Evolutionary conservation across 2,888 invertebrate genomes (phyloP), one percentile per base, ranked within the genome.

Genomic region (Tanypteryx hageni): DNA sequence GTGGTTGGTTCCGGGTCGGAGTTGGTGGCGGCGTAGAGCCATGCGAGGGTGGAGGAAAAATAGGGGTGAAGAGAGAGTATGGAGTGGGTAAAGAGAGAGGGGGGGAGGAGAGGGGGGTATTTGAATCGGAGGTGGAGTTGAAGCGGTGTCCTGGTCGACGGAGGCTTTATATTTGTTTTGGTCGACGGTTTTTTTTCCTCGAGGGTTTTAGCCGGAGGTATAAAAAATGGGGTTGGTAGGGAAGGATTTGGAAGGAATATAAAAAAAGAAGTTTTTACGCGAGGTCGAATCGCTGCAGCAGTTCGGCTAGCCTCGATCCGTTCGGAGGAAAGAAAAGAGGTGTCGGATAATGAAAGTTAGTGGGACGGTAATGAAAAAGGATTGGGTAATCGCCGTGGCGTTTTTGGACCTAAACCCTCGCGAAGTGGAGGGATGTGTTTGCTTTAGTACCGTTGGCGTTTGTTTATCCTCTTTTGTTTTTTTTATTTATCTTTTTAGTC

Each of bases 401-500:
- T 27, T 44, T 76, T 76, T 27, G 76, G 76, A 2, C 13, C 27
- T 22, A 9, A 76, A 7, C 44, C 44, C 76, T 22, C 76, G 76
- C 22, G 76, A 18, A 76, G 27, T 76, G 76, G 76, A 76, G 76
- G 22, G 27, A 76, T 76, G 76, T 76, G 76, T 76, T 76, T 76
- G 27, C 76, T 27, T 27, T 27, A 44, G 76, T 3, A 76, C 7
- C 13, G 22, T 14, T 0, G 27, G 27, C 22, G 76, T 76, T 22
- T 76, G 9, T 27, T 76, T 68, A n/a, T 68, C 10, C 68, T 68
- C 5, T 27, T 27, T 22, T 3, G 0, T 76, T 76, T 68, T 22
- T 68, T 27, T 76, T 27, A 0, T 14, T 76, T 22, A 44, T 44
- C 7, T 22, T 68, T 68, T 76, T 76, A 27, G 13, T 27, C 27